Evolutionary conservation across 2,888 invertebrate species (phyloP), one percentile per base, ranked within the genome.

Genomic region (Rhamphomyia laevipes): DNA sequence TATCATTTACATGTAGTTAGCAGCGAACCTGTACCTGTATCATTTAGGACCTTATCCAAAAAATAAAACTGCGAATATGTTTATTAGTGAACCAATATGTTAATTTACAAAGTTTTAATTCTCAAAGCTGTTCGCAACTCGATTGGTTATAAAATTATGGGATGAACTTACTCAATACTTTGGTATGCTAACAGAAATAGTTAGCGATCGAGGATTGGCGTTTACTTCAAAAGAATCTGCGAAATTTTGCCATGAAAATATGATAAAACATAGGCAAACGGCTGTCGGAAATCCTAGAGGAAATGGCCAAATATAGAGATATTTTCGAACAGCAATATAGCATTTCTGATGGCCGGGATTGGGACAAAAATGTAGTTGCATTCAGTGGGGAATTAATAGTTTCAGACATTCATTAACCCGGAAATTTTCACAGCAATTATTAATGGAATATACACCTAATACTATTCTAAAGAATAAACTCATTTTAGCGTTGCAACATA

Each of bases 121-220:
- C n/a, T n/a, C n/a, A n/a, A n/a, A n/a, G n/a, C n/a, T n/a, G n/a
- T n/a, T n/a, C n/a, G n/a, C n/a, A n/a, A n/a, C n/a, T n/a, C n/a
- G n/a, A n/a, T n/a, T n/a, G n/a, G n/a, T n/a, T n/a, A n/a, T n/a
- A n/a, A n/a, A n/a, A n/a, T n/a, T n/a, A n/a, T n/a, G n/a, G n/a
- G n/a, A n/a, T n/a, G n/a, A n/a, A n/a, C n/a, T n/a, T n/a, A n/a
- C n/a, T n/a, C n/a, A n/a, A n/a, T n/a, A n/a, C n/a, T n/a, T n/a
- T n/a, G n/a, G n/a, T n/a, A n/a, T n/a, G n/a, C n/a, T n/a, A n/a
- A n/a, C n/a, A n/a, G n/a, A n/a, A n/a, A n/a, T n/a, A 2, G 52
- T 62, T 12, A 55, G 55, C 2, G 59, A 62, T 51, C 49, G 58
- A 15, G 60, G 60, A n/a, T 53, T 57, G n/a, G 56, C 59, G 30